Evolutionary conservation across 35 echinoderm and acorn worm species (phyloP), one percentile per base, ranked within the genome.

Genomic region (Hemicentrotus pulcherrimus): DNA sequence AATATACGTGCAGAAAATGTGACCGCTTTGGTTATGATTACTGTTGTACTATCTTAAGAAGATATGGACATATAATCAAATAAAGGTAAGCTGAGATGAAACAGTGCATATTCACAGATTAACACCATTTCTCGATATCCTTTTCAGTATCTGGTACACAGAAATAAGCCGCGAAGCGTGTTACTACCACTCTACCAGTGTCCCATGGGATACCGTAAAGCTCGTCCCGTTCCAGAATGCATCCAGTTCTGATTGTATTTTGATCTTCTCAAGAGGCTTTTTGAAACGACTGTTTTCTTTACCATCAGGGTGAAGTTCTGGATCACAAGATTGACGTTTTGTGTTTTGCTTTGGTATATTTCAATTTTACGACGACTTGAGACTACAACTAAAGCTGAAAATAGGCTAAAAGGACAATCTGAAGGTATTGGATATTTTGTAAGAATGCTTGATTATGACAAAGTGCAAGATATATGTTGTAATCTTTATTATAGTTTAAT

Each of bases 221-320:
- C 18, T 18, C 2, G 65, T 22, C 65, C 22, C 65, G 65, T 78
- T n/a, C 24, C 22, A 28, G 24, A 78, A 78, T 78, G 65, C 22
- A 78, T 78, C 65, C 65, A 28, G 24, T 78, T 78, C 65, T 22
- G 65, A 78, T 78, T 78, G 65, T n/a, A 78, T 4, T 78, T 78
- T 78, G 65, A 78, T 78, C 19, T 78, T 78, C 65, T 78, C 65
- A 78, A 78, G 65, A 28, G 65, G 65, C 22, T 78, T 78, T 78
- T 78, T 22, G 65, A 78, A 78, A 78, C 24, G 65, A 78, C 65
- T 78, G 65, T 78, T 78, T 78, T 78, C 65, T 78, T 78, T 78
- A 22, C 65, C 19, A 78, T 78, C 65, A n/a, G 28, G 28, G 28
- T 78, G 24, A 78, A 78, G 65, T 78, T 78, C 19, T 78, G 22